phyloP scores from a whole-genome alignment of 2,113 vertebrate genomes.

The Catagonus wagneri region DNA sequence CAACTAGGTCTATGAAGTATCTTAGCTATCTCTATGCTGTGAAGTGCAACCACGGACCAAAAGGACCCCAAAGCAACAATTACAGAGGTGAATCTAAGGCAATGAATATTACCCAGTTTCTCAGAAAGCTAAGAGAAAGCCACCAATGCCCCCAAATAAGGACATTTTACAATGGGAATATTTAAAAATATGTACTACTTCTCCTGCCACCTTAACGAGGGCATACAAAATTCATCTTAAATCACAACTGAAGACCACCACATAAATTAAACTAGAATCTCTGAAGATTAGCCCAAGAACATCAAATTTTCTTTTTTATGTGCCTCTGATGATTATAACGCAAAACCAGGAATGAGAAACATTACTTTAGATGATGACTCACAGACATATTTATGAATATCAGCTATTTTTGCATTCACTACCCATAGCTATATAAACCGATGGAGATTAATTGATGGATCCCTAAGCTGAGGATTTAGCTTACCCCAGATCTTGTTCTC shows the following conservation, averaged over 20 bases:
- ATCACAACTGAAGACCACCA: neutral
- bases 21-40: neutral
- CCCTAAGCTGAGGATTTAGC: neutral
- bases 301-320: constrained; percentile 7
- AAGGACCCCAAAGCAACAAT: neutral
- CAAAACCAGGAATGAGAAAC: neutral
- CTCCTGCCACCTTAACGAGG: neutral
- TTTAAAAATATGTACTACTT: neutral
- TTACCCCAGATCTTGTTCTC: neutral
- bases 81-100: neutral
- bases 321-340: neutral
- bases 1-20: neutral
- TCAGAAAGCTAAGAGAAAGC: neutral
- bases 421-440: neutral
- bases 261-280: constrained; percentile 53
- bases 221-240: neutral
- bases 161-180: neutral
- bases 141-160: neutral
- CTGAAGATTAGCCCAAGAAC: neutral
- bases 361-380: constrained; percentile 10
- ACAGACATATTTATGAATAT: constrained; percentile 41
- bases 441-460: neutral
- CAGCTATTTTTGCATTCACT: constrained; percentile 45
- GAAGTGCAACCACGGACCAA: neutral
- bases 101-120: neutral